phyloP scores from a whole-genome alignment of 2,797 vertebrate species.

The Streptopelia turtur region DNA sequence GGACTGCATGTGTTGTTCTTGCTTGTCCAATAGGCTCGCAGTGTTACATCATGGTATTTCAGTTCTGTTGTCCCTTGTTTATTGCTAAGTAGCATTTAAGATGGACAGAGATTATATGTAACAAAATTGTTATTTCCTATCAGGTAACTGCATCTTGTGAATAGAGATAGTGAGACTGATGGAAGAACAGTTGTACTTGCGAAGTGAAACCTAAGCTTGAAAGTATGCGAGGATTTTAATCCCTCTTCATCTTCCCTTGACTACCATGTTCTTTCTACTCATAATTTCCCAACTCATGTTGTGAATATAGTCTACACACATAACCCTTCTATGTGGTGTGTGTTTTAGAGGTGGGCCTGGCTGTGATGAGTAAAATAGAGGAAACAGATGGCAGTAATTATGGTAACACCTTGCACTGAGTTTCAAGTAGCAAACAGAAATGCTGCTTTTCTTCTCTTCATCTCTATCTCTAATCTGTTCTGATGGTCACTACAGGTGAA shows the following conservation, averaged over 20 bases:
- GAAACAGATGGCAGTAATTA: background rate
- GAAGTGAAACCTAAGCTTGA: background rate
- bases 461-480: background rate
- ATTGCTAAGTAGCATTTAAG: background rate
- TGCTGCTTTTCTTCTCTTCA: background rate
- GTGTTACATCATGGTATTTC: background rate
- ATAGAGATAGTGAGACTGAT: background rate
- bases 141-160: background rate
- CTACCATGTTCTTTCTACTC: background rate
- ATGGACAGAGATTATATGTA: background rate
- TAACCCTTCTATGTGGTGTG: background rate
- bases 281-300: background rate
- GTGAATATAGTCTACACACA: background rate
- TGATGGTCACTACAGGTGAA: background rate
- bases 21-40: background rate
- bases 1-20: background rate
- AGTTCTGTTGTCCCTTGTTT: background rate
- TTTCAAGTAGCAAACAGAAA: background rate
- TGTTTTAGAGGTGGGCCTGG: background rate
- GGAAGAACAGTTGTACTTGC: background rate
- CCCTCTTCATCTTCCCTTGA: background rate
- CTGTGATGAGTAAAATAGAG: background rate
- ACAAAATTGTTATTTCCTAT: background rate
- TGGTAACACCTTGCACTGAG: background rate
- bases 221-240: background rate